These are phyloP conservation scores for Diorhabda carinulata DNA, from an alignment of 1,140 invertebrate genomes.

Conservation along the genomic window DNA sequence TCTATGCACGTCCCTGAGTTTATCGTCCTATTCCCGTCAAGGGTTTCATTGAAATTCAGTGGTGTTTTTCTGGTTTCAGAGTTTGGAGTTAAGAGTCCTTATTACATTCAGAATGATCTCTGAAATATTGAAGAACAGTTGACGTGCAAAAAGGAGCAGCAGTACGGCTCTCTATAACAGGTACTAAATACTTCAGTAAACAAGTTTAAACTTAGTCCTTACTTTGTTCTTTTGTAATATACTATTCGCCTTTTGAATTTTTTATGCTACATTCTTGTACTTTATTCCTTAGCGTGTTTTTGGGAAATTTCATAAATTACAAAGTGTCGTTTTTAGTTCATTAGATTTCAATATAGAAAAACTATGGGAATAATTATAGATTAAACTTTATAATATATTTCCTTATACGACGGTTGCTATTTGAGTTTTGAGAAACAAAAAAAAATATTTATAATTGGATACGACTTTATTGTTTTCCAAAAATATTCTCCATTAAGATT, in stretches of 20 bases:
- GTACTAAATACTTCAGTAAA: slow-evolving; percentile 26
- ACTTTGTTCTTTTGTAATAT: slow-evolving; percentile 5
- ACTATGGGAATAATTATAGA: no score
- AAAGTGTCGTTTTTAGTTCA: no score
- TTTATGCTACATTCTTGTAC: not conserved
- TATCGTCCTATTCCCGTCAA: not conserved
- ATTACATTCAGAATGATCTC: slow-evolving; percentile 11
- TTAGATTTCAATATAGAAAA: no score
- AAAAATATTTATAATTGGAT: no score
- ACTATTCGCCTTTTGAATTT: not conserved
- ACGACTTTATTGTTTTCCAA: no score
- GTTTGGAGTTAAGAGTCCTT: slow-evolving; percentile 4
- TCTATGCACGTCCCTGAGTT: not conserved
- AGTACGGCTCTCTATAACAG: slow-evolving; percentile 40
- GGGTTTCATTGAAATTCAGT: not conserved
- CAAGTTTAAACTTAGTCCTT: slow-evolving; percentile 6
- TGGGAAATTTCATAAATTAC: no score
- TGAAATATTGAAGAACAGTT: slow-evolving; percentile 29
- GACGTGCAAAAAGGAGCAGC: slow-evolving; percentile 25
- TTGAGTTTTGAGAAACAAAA: no score
- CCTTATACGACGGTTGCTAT: no score
- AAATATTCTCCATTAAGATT: no score
- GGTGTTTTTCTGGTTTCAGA: slow-evolving; percentile 9
- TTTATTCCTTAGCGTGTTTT: not conserved
- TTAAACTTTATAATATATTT: no score